Evolutionary conservation across 2,797 vertebrate genomes (phyloP).

Genomic region (Telmatherina bonti): DNA sequence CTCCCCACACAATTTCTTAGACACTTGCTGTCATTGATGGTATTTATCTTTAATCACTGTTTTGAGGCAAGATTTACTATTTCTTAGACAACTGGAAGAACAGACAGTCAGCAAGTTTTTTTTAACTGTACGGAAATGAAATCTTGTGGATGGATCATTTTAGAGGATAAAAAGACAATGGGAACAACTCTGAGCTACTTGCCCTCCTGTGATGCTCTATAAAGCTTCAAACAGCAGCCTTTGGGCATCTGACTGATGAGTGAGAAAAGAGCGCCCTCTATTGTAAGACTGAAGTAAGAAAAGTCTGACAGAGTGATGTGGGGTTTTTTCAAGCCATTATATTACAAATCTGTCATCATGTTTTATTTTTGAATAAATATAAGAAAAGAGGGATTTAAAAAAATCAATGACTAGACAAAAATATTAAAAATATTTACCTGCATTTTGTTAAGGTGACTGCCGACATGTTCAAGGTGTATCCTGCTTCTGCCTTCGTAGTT

Average conservation of each 20-base stretch:
- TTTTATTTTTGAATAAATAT: too few relatives aligned
- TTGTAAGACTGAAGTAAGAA: constrained; percentile 34
- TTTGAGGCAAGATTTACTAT: background rate
- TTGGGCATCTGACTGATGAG: background rate
- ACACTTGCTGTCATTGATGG: constrained; percentile 21
- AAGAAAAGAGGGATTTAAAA: too few relatives aligned
- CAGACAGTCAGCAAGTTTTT: background rate
- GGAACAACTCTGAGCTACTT: constrained; percentile 14
- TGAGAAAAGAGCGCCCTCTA: constrained; percentile 65
- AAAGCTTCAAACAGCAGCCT: constrained; percentile 13
- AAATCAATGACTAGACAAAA: too few relatives aligned
- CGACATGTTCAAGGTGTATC: too few relatives aligned
- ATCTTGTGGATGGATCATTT: constrained; percentile 5
- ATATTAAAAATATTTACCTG: too few relatives aligned
- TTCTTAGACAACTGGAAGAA: background rate
- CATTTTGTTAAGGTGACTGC: too few relatives aligned
- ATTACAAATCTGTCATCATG: too few relatives aligned
- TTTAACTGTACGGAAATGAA: background rate
- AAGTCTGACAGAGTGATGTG: background rate
- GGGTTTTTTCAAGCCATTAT: too few relatives aligned
- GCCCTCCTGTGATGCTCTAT: constrained; percentile 18
- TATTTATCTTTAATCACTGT: constrained; percentile 25
- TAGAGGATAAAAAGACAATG: constrained; percentile 21
- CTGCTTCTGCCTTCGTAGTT: too few relatives aligned
- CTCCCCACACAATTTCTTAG: constrained; percentile 7